A percentile compares a stretch with the other conserved stretches of the same genome.
Conservation (phyloP, 2,113 vertebrate species). For the Uria lomvia region DNA sequence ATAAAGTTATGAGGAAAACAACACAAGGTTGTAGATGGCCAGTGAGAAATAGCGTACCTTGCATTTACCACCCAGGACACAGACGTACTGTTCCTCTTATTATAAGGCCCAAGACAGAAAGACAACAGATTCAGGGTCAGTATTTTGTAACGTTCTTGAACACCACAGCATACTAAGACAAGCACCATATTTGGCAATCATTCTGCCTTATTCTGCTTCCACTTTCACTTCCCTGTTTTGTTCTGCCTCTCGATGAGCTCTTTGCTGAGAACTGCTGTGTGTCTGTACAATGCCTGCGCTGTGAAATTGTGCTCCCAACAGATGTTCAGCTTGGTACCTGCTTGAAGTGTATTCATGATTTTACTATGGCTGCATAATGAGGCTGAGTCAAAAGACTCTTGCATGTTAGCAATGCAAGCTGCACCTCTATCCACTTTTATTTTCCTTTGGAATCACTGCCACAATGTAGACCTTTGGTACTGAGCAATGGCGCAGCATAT, state of each 20-base stretch:
- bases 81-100: not conserved
- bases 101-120: not conserved
- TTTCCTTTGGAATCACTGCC: not conserved
- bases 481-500: not conserved
- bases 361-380: not conserved
- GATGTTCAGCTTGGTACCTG: not conserved
- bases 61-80: not conserved
- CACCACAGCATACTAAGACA: not conserved
- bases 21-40: not conserved
- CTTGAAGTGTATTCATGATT: not conserved
- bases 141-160: not conserved
- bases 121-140: not conserved
- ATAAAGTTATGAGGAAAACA: not conserved
- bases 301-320: not conserved
- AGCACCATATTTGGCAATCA: not conserved
- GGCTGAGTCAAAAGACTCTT: not conserved
- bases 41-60: not conserved
- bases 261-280: not conserved
- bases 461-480: not conserved
- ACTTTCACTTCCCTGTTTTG: not conserved
- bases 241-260: not conserved
- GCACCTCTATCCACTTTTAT: not conserved
- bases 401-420: not conserved
- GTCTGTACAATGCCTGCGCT: not conserved
- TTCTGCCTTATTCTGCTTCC: not conserved